Conservation (phyloP, 2,113 vertebrate species). For the Rallus limicola region DNA sequence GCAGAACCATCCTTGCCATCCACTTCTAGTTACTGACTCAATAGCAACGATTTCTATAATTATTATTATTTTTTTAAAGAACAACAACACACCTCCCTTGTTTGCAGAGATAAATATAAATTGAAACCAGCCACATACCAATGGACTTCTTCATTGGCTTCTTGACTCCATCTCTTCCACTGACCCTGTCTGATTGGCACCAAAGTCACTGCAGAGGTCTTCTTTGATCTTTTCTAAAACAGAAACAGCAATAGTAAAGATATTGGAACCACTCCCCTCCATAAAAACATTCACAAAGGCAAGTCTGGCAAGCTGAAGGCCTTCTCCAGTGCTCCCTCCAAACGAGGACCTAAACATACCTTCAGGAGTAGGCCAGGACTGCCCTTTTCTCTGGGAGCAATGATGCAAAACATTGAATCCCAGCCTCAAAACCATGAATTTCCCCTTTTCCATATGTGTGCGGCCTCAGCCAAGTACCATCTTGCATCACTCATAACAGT, state of each 20-base stretch:
- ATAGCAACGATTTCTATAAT: not conserved
- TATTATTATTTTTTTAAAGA: not conserved
- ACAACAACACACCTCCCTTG: not conserved
- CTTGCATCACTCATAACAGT: not conserved
- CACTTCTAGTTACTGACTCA: not conserved
- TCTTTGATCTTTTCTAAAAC: conserved; percentile 15
- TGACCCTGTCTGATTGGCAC: not conserved
- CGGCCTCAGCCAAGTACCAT: not conserved
- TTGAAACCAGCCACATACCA: not conserved
- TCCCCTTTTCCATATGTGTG: not conserved
- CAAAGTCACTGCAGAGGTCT: not conserved
- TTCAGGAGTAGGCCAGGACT: not conserved
- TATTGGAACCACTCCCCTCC: not conserved
- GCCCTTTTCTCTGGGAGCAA: not conserved
- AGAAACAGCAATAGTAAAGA: not conserved
- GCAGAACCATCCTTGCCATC: not conserved
- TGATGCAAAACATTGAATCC: not conserved
- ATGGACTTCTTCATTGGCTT: not conserved
- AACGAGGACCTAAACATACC: not conserved
- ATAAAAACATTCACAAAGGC: not conserved
- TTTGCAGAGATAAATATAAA: not conserved
- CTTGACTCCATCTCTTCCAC: not conserved
- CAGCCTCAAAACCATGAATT: not conserved
- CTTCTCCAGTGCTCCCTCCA: not conserved
- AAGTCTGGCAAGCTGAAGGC: not conserved